Base-by-base conservation (phyloP, 2,113 vertebrate species). In the Pelecanoides urinatrix region DNA sequence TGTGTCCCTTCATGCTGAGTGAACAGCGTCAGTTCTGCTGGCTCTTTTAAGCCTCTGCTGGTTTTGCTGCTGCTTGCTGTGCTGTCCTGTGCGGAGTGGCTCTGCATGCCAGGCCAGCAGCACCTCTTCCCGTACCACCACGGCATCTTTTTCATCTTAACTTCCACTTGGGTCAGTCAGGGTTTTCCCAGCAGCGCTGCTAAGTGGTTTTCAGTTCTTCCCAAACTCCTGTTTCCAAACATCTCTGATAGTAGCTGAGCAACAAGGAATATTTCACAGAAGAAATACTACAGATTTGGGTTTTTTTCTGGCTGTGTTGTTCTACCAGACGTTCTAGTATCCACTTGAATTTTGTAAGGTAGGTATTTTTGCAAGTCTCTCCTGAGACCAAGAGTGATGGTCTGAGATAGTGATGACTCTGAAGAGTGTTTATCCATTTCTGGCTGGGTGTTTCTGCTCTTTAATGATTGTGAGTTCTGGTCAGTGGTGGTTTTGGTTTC, bases 71-170 rank as follows among this genome's bases (percentile, higher is more conserved):
- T 14, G 23, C 18, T 42, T 29, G 15, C 4, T n/a, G 30, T 0
- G 4, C 32, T 58, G 1, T 20, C 6, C 1, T 12, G 7, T 29
- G 12, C 0, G 6, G 26, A 53, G 16, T 21, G 34, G 30, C 20
- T 71, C 40, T 36, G 26, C 6, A 0, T 29, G 3, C 52, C 11
- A 53, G 45, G 53, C 34, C 34, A 42, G 45, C 36, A n/a, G 44
- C 44, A 29, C 45, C 13, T 72, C 53, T 61, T 52, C 34, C 16
- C 11, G 4, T 45, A 36, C 10, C 26, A 21, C 29, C 15, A 3
- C 6, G 22, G 11, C 27, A 26, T 63, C 63, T 76, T 38, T 44
- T 49, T 52, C 9, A 23, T 68, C 80, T 78, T 50, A 19, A 32
- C 12, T 85, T 38, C 44, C 58, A 7, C 58, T 44, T 47, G 52